Base-by-base conservation (phyloP, 1,140 invertebrate genomes). In the Pseudomyrmex flavicornis region DNA sequence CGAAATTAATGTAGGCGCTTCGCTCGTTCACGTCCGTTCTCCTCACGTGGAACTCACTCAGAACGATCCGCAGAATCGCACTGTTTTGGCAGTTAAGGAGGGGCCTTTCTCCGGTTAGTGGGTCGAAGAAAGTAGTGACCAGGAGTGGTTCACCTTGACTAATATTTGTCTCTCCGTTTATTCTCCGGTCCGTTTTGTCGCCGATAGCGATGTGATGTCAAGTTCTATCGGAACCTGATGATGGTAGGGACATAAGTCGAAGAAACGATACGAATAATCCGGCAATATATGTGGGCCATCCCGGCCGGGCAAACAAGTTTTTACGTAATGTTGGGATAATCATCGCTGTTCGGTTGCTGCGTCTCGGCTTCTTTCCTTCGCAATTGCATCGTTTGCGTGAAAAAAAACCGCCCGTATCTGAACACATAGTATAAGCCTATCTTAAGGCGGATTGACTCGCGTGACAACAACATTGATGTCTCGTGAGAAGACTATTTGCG, bases 81-180 rank as follows among this genome's bases (percentile, higher is more conserved):
- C 35, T 84, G 80, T 92, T 92, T 92, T 87, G 90, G 90, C 83
- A 76, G 85, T 88, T 83, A 84, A 88, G 84, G 66, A 84, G 84
- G 76, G 66, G 86, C 92, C 92, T 94, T 94, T 94, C 92, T 93
- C 92, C 88, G 91, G 91, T 93, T 92, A 93, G 92, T 94, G 83
- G 93, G 93, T 93, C 93, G 90, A 93, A 93, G 93, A 94, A 94
- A 94, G 93, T 94, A 91, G 92, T 90, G 83, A 79, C 82, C 89
- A 89, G 86, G 88, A 93, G 92, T 93, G 90, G 93, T 93, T 94
- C 88, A 85, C 93, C 93, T 94, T 94, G 93, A 92, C 88, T 92
- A 92, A 92, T 92, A 92, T 90, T 92, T 91, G 91, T 89, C 85
- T 86, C 5, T 35, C 5, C 35, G 48, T 26, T 72, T 68, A 2